These are phyloP conservation scores for Acrocephalus kingi DNA, from an alignment of 2,113 vertebrate genomes.

Conservation along the genomic window DNA sequence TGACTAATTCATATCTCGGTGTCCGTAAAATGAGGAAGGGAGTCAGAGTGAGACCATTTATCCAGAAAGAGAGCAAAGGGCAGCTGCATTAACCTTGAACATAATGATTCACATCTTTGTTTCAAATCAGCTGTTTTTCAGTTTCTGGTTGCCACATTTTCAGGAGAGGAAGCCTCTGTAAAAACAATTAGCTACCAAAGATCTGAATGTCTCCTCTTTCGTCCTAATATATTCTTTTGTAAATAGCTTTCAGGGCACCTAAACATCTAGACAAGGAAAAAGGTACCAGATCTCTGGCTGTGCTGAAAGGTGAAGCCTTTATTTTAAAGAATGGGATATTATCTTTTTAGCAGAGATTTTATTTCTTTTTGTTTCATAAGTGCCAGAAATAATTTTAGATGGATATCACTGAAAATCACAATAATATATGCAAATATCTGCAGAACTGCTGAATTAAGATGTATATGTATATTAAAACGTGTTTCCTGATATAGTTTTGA, in stretches of 20 bases:
- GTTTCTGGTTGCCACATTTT: background rate
- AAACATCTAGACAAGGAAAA: background rate
- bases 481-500: background rate
- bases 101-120: background rate
- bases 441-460: background rate
- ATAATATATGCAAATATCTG: background rate
- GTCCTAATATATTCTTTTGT: background rate
- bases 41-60: background rate
- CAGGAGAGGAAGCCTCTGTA: background rate
- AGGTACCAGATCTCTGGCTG: background rate
- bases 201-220: background rate
- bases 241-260: background rate
- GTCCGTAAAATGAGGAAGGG: background rate
- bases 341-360: background rate
- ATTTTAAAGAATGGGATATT: background rate
- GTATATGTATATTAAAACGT: accelerated
- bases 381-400: background rate
- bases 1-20: slow-evolving; percentile 48
- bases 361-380: background rate
- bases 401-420: background rate
- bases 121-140: background rate
- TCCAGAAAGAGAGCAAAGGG: background rate
- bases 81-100: slow-evolving; percentile 9
- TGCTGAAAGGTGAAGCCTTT: background rate
- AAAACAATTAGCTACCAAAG: background rate